A percentile compares a stretch with the other conserved stretches of the same genome.
These are phyloP conservation scores for Drosophila orosa DNA, from an alignment of 1,140 invertebrate genomes.

Conservation along the genomic window DNA sequence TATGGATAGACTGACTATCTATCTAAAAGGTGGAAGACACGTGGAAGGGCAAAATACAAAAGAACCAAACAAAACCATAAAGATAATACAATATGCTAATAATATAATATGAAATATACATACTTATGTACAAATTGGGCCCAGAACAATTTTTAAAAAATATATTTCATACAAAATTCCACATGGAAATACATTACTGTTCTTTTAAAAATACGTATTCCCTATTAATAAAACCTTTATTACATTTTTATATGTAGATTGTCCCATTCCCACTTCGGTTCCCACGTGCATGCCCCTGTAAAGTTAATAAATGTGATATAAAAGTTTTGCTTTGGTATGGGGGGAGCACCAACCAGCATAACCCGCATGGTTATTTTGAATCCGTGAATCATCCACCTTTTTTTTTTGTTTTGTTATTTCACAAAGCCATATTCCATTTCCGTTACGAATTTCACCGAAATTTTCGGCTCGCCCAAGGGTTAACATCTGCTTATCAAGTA, in stretches of 20 bases:
- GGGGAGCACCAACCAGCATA: conserved; percentile 10
- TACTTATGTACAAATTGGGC: neutral
- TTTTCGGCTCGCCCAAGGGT: conserved; percentile 18
- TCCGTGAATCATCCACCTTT: conserved; percentile 48
- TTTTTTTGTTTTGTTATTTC: conserved; percentile 25
- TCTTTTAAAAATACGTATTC: neutral
- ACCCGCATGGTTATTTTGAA: conserved; percentile 37
- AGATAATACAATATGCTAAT: neutral
- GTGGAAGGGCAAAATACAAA: neutral
- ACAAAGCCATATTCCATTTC: conserved; percentile 37
- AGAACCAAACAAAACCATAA: neutral
- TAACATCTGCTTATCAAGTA: conserved; percentile 45
- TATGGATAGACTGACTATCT: neutral
- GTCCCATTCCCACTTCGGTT: conserved; percentile 1
- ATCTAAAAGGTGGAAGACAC: neutral
- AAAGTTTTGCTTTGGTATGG: conserved; percentile 1
- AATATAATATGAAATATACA: neutral
- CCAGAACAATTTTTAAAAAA: neutral
- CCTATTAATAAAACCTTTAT: neutral
- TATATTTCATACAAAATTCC: neutral
- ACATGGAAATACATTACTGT: neutral
- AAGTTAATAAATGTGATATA: conserved; percentile 22
- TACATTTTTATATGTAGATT: neutral
- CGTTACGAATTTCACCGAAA: conserved; percentile 15
- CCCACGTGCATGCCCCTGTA: conserved; percentile 12